phyloP scores from a whole-genome alignment of 30 jellyfish, hydroid and myxozoan species.

The Chrysaora quinquecirrha region DNA sequence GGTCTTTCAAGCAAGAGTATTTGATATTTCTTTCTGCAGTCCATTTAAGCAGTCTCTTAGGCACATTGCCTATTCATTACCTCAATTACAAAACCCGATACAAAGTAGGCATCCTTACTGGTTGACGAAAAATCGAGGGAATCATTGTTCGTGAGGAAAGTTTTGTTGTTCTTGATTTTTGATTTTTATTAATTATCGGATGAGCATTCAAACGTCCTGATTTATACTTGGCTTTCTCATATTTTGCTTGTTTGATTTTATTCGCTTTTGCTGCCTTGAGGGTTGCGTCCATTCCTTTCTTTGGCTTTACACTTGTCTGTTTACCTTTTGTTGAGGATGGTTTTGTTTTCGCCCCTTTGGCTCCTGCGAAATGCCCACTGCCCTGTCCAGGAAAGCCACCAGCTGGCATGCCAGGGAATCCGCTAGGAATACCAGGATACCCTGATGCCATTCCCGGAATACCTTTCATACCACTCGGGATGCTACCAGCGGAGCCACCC shows the following conservation, averaged over 20 bases:
- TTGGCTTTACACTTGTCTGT: neutral
- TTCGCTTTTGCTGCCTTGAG: neutral
- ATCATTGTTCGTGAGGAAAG: too few species aligned
- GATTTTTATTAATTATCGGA: too few species aligned
- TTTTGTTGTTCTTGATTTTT: too few species aligned
- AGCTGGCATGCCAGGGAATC: constrained; percentile 72
- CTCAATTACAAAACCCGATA: too few species aligned
- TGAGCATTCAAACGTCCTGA: too few species aligned
- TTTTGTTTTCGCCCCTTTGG: constrained; percentile 20
- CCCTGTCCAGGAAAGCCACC: constrained; percentile 52
- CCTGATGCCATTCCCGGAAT: constrained; percentile 52
- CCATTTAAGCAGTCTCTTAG: too few species aligned
- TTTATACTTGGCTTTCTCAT: too few species aligned
- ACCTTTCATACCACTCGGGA: constrained; percentile 49
- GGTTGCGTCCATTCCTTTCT: neutral
- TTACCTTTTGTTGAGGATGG: constrained; percentile 43
- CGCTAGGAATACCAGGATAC: constrained; percentile 11
- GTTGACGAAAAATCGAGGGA: too few species aligned
- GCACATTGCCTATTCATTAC: too few species aligned
- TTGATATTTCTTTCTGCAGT: too few species aligned
- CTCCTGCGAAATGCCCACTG: constrained; percentile 26
- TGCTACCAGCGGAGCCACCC: constrained; percentile 54
- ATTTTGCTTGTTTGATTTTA: neutral
- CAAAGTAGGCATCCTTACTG: too few species aligned
- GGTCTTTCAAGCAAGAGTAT: too few species aligned